Conservation (phyloP, 2,888 invertebrate species). For the Drosophila pegasa region DNA sequence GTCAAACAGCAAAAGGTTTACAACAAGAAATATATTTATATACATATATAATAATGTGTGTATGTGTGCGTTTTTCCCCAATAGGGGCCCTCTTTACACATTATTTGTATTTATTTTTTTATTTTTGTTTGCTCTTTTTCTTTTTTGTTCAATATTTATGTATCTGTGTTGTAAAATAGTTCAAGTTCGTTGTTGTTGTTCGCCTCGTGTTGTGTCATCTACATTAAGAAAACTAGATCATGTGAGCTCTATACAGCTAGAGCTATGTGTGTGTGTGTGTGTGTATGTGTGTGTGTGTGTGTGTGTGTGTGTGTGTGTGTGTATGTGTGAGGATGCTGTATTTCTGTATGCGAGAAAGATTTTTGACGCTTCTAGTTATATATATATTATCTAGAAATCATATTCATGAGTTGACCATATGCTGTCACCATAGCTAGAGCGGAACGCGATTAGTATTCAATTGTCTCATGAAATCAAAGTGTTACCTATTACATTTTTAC, state of each 20-base stretch:
- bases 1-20: conserved; percentile 46
- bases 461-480: conserved; percentile 7
- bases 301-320: not conserved
- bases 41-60: not conserved
- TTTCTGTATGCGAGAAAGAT: conserved; percentile 19
- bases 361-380: conserved; percentile 6
- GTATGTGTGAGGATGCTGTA: conserved; percentile 18
- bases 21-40: conserved; percentile 1
- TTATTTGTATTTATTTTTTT: conserved; percentile 16
- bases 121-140: conserved; percentile 20
- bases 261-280: not conserved
- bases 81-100: conserved; percentile 12
- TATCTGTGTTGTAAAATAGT: conserved; percentile 61
- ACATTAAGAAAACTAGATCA: conserved; percentile 50
- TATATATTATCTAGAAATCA: conserved; percentile 14
- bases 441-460: conserved; percentile 7
- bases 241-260: not conserved
- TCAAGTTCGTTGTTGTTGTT: conserved; percentile 66
- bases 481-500: not conserved
- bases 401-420: conserved; percentile 15
- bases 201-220: conserved; percentile 43
- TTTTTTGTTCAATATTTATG: conserved; percentile 39
- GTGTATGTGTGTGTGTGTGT: not conserved
- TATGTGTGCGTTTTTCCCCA: conserved; percentile 1
- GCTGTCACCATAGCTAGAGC: conserved; percentile 19